Conservation (phyloP, 1,140 invertebrate species). For the Cydia pomonella region DNA sequence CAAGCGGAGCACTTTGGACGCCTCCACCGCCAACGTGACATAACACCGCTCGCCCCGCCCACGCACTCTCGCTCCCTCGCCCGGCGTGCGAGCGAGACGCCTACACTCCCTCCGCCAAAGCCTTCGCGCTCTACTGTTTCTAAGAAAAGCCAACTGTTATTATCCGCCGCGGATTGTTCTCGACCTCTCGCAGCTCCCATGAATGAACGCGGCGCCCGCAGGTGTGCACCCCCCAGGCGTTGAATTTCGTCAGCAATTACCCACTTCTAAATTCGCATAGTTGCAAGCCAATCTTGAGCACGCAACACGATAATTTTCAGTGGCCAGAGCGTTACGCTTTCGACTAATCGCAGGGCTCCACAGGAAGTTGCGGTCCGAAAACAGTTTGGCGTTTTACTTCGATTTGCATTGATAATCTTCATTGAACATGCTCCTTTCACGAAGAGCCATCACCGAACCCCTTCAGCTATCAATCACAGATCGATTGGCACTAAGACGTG, state of each 20-base stretch:
- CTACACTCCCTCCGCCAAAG: conserved; percentile 62
- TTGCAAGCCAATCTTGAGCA: conserved; percentile 63
- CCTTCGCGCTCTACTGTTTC: conserved; percentile 71
- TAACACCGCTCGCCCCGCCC: conserved; percentile 69
- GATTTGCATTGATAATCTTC: conserved; percentile 48
- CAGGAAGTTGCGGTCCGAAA: conserved; percentile 63
- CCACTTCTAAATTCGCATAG: conserved; percentile 56
- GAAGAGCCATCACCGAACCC: conserved; percentile 41
- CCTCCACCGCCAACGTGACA: conserved; percentile 64
- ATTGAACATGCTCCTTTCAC: conserved; percentile 42
- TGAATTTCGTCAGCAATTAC: conserved; percentile 65
- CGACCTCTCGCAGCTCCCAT: conserved; percentile 68
- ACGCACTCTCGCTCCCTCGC: conserved; percentile 63
- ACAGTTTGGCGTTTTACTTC: conserved; percentile 53
- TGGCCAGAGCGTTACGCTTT: conserved; percentile 55
- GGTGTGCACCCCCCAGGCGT: conserved; percentile 69
- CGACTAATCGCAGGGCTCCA: conserved; percentile 53
- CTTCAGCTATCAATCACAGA: conserved; percentile 60
- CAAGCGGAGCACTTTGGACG: conserved; percentile 54
- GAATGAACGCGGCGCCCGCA: conserved; percentile 74
- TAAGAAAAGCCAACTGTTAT: conserved; percentile 78
- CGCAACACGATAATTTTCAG: conserved; percentile 71
- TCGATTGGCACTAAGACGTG: conserved; percentile 67
- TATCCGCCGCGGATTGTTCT: conserved; percentile 73
- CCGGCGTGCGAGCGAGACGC: conserved; percentile 56